Base-by-base conservation (phyloP, 2,888 invertebrate genomes). In the Cryptocephalus primarius region DNA sequence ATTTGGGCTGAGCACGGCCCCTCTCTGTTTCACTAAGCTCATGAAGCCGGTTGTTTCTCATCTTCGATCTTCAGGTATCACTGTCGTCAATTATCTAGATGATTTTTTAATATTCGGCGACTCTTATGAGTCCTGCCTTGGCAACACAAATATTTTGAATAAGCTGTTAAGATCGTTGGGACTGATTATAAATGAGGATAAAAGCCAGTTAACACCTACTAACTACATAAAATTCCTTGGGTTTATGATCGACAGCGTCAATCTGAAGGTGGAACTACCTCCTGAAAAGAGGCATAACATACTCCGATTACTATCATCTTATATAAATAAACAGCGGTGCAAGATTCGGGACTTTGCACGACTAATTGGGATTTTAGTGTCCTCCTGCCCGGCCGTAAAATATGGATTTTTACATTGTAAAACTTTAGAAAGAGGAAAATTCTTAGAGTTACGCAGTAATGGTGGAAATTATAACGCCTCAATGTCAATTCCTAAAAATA, bases 341-440 rank as follows among this genome's bases (percentile, higher is more conserved):
- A 38, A 48, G 41, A 50, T 49, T 8, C 39, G 45, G 33, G 32
- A 31, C 12, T 33, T 48, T 2, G 48, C 48, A 2, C 42, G 43
- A 38, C 34, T 55, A 22, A 44, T 55, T 12, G 55, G 57, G 9
- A 32, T 42, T 10, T 40, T 62, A 31, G 46, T 52, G 2, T 53
- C 60, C 1, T 55, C 53, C 31, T 62, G 60, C 34, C 61, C 60
- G n/a, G 61, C 58, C 3, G 48, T 61, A 8, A 53, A 59, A 41
- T 61, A 61, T 42, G 59, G 61, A 4, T 59, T 55, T 54, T 45
- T 62, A 2, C 56, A 62, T 22, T 60, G 61, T 1, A 62, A 62
- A 48, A n/a, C 48, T 33, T 38, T 51, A n/a, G 51, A 55, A 43
- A 40, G 53, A 11, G 43, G 42, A 22, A 50, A 51, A 48, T 47